A percentile compares a stretch with the other conserved stretches of the same genome.
phyloP scores from a whole-genome alignment of 2,797 vertebrate genomes.

The Melanotaenia maccullochi region DNA sequence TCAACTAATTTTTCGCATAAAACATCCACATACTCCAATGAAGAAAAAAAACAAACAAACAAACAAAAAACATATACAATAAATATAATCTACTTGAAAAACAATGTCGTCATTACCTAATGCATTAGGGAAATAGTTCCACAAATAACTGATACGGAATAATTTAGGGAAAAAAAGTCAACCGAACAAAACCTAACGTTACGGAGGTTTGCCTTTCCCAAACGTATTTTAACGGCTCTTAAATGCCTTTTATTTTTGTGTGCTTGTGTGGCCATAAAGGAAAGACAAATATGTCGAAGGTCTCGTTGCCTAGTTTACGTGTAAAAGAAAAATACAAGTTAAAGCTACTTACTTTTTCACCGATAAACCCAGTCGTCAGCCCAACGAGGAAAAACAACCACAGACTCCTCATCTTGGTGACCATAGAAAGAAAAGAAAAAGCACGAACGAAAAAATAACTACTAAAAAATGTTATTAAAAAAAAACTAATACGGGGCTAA shows the following conservation, averaged over 20 bases:
- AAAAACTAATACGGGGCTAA: neutral
- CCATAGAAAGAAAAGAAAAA: slow-evolving; percentile 12
- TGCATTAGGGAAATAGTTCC: neutral
- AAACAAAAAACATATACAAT: neutral
- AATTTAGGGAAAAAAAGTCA: neutral
- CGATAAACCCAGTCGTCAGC: slow-evolving; percentile 64
- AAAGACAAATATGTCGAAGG: neutral
- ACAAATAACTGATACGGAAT: neutral
- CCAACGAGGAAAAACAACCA: slow-evolving; percentile 71
- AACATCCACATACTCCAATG: neutral
- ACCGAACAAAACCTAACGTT: slow-evolving; percentile 15
- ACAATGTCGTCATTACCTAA: accelerated
- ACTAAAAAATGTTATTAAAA: neutral
- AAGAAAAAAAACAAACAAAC: neutral
- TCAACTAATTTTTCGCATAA: neutral
- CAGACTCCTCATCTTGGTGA: slow-evolving; percentile 71
- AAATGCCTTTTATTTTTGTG: neutral
- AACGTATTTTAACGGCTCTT: slow-evolving; percentile 6
- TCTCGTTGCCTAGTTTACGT: neutral
- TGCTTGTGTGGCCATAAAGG: neutral
- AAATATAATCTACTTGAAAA: neutral
- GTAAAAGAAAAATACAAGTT: neutral
- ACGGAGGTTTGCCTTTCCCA: neutral
- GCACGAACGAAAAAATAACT: neutral
- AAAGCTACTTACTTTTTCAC: slow-evolving; percentile 66